These are phyloP conservation scores for Hemaris fuciformis DNA, from an alignment of 2,888 invertebrate species.

Conservation along the genomic window DNA sequence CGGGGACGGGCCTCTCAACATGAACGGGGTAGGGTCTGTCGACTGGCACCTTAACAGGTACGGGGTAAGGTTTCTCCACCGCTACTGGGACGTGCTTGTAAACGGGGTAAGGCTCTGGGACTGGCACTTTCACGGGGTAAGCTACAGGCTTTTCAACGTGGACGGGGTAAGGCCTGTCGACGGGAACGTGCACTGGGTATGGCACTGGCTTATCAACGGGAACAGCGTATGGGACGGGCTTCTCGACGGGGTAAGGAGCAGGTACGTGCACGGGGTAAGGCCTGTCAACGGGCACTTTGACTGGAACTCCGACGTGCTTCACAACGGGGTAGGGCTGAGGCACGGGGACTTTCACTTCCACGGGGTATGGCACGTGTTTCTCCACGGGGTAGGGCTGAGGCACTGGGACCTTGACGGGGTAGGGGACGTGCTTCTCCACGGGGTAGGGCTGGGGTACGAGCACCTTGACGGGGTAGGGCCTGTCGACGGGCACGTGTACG, in stretches of 20 bases:
- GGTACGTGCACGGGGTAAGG: slow-evolving; percentile 86
- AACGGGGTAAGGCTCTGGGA: slow-evolving; percentile 83
- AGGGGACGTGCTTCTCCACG: slow-evolving; percentile 88
- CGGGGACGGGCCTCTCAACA: slow-evolving; percentile 71
- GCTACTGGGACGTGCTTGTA: slow-evolving; percentile 84
- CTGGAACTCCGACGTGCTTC: slow-evolving; percentile 84
- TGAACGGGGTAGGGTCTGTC: slow-evolving; percentile 85
- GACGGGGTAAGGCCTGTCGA: slow-evolving; percentile 83
- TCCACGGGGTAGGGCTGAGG: slow-evolving; percentile 90
- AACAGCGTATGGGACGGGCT: slow-evolving; percentile 82
- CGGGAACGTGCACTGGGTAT: slow-evolving; percentile 83
- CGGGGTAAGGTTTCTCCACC: slow-evolving; percentile 83
- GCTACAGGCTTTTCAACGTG: slow-evolving; percentile 76
- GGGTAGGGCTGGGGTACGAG: slow-evolving; percentile 90
- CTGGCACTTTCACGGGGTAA: slow-evolving; percentile 80
- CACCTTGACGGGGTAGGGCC: slow-evolving; percentile 90
- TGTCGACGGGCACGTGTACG: slow-evolving; percentile 86
- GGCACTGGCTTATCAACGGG: slow-evolving; percentile 85
- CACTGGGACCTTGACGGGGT: slow-evolving; percentile 88
- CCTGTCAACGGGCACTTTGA: slow-evolving; percentile 86
- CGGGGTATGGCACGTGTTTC: slow-evolving; percentile 87
- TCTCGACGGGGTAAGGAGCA: slow-evolving; percentile 82
- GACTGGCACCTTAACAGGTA: slow-evolving; percentile 85
- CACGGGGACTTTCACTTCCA: slow-evolving; percentile 87
- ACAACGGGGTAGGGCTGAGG: slow-evolving; percentile 88